These are phyloP conservation scores for Ichneumon xanthorius DNA, from an alignment of 2,888 invertebrate genomes.

Conservation along the genomic window DNA sequence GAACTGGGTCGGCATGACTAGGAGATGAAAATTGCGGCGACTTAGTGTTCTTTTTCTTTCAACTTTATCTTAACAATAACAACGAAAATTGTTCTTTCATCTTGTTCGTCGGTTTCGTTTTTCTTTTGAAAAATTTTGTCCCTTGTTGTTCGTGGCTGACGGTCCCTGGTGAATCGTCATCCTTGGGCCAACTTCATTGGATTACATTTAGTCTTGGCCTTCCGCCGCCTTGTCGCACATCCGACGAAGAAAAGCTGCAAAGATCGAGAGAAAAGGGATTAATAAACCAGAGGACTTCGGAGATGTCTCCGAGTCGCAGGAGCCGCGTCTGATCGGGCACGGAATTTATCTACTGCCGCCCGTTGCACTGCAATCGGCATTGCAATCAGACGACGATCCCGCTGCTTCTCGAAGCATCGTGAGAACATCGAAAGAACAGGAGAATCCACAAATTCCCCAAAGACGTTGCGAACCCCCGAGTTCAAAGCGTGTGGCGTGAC, in stretches of 20 bases:
- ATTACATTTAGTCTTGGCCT: constrained; percentile 65
- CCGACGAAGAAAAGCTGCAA: constrained; percentile 91
- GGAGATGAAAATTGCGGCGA: constrained; percentile 58
- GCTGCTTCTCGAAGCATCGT: background rate
- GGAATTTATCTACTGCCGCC: background rate
- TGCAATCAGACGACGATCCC: background rate
- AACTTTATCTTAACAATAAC: constrained; percentile 60
- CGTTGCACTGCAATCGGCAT: background rate
- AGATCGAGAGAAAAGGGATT: constrained; percentile 76
- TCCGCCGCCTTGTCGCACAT: constrained; percentile 89
- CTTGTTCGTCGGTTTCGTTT: constrained; percentile 42
- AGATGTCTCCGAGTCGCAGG: background rate
- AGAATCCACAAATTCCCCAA: constrained; percentile 5
- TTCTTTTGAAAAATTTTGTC: constrained; percentile 29
- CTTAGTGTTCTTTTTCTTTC: constrained; percentile 31
- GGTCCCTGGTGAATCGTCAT: constrained; percentile 46
- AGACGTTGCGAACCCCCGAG: constrained; percentile 8
- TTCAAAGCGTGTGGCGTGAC: constrained; percentile 8
- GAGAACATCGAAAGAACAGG: constrained; percentile 3
- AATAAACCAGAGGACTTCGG: background rate
- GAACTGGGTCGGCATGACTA: constrained; percentile 48
- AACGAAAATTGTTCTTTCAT: constrained; percentile 55
- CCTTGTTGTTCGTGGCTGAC: constrained; percentile 39
- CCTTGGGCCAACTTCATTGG: constrained; percentile 40
- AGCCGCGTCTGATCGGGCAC: constrained; percentile 2